Conservation (phyloP, 2,888 invertebrate species). For the Bursaphelenchus okinawaensis region DNA sequence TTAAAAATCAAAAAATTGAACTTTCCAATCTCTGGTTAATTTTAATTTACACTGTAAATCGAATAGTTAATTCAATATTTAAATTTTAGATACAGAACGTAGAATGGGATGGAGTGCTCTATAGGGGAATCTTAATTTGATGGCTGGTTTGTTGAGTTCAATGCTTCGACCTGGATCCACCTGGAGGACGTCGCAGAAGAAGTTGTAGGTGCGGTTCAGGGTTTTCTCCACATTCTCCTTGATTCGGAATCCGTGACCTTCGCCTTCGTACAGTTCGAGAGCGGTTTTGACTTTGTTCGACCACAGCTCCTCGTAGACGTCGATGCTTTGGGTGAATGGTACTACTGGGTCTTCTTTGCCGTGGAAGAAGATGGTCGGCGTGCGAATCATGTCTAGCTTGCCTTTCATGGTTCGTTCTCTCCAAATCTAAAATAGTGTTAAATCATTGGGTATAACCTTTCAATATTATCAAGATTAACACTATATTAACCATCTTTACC, state of each 20-base stretch:
- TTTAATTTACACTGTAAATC: no score
- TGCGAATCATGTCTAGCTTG: conserved; percentile 57
- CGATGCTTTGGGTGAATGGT: conserved; percentile 59
- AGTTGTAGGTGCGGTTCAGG: conserved; percentile 60
- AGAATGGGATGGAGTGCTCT: no score
- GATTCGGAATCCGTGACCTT: conserved; percentile 61
- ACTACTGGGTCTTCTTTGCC: conserved; percentile 60
- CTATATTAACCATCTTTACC: no score
- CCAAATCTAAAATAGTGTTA: background rate
- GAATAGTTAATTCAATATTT: no score
- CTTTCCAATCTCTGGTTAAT: no score
- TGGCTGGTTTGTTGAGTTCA: no score
- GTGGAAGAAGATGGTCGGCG: conserved; percentile 59
- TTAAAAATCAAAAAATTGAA: no score
- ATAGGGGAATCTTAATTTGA: no score
- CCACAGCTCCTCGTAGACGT: conserved; percentile 59
- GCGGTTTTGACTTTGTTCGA: conserved; percentile 58
- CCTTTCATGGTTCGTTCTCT: conserved; percentile 26
- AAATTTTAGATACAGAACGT: no score
- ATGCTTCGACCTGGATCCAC: conserved; percentile 15
- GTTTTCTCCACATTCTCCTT: conserved; percentile 59
- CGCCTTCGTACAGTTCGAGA: conserved; percentile 59
- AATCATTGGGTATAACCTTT: background rate
- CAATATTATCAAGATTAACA: no score
- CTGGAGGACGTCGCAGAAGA: conserved; percentile 51